phyloP scores from a whole-genome alignment of 2,888 invertebrate genomes.

The Nephrotoma flavescens region DNA sequence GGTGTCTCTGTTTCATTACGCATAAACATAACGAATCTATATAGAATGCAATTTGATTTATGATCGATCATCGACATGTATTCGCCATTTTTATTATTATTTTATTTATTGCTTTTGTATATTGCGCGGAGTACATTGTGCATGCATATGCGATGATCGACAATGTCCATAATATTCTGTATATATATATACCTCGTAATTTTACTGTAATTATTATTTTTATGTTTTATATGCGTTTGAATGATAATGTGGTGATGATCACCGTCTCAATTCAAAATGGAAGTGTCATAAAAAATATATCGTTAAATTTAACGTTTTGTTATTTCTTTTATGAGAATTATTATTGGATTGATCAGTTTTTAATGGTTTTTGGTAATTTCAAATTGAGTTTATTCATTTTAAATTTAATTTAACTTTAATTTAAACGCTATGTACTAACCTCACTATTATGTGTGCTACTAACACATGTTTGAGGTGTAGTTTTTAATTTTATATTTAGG shows the following conservation, averaged over 20 bases:
- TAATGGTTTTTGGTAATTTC: background rate
- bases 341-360: background rate
- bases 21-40: background rate
- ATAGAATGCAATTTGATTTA: background rate
- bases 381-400: no score
- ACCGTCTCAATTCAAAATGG: background rate
- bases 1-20: background rate
- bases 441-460: no score
- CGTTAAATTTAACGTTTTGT: background rate
- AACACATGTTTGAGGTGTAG: no score
- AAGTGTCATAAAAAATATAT: background rate
- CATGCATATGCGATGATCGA: no score
- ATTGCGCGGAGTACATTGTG: background rate
- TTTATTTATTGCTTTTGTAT: background rate
- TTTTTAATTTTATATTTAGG: no score
- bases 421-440: no score
- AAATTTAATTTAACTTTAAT: no score
- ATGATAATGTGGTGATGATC: background rate
- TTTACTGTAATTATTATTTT: background rate
- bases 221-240: background rate
- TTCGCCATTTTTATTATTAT: background rate
- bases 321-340: background rate
- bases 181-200: background rate
- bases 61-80: background rate
- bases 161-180: background rate